Evolutionary conservation across 2,797 vertebrate genomes (phyloP), one percentile per base, ranked within the genome.

Genomic region (Nothura maculosa): DNA sequence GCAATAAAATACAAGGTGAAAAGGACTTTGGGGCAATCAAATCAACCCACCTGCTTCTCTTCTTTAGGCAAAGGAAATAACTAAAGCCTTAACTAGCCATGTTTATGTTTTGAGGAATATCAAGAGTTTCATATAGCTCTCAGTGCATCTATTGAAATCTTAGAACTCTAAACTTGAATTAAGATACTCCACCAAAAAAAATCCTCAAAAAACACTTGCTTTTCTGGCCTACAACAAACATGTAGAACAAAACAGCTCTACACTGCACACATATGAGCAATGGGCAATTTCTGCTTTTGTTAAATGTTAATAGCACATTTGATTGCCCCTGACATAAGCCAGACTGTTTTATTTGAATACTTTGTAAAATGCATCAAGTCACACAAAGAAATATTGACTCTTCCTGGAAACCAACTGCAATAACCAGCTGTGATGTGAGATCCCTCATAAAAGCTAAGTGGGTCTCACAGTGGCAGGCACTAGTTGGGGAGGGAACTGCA

Each of bases 341-440:
- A 74, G 34, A 43, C 25, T 77, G 55, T 15, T 85, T 79, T 34
- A 73, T 48, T 20, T 40, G 16, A 40, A 66, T 81, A 68, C 21
- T 57, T 66, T 47, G 12, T 24, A 76, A 63, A 34, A 74, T 12
- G 19, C 12, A 69, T 4, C 40, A 43, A 55, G 45, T 32, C 50
- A 42, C 68, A 34, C 86, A 91, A 94, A 82, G 30, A 87, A 92
- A 85, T 28, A 28, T 82, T 85, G 70, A 43, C 20, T 61, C 15
- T 61, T 43, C 47, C 40, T n/a, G 47, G 58, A 90, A 78, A 80
- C 45, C 9, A 1, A 30, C 45, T 93, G 38, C 57, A 55, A 67
- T 11, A 62, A 27, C 28, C 58, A 81, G 27, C 19, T 47, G 64
- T 66, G 27, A 52, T 47, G 12, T 30, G 27, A 81, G 77, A 91